Evolutionary conservation across 2,113 vertebrate genomes (phyloP).

Genomic region (Struthio camelus): DNA sequence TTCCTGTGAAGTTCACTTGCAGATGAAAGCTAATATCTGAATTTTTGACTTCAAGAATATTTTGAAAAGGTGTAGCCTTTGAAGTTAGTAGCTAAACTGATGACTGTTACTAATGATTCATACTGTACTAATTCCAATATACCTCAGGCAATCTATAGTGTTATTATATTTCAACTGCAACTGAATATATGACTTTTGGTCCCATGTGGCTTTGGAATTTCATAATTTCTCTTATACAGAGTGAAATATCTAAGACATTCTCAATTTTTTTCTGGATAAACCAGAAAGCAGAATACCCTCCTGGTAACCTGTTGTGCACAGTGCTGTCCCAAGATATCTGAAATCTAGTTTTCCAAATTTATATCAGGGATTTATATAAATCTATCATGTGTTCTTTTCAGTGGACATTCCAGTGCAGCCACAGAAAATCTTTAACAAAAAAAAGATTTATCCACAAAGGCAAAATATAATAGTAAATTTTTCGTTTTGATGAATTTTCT

Average conservation of each 20-base stretch:
- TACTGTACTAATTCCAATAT: neutral
- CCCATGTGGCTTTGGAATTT: neutral
- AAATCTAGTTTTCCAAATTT: neutral
- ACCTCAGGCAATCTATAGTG: neutral
- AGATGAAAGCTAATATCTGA: neutral
- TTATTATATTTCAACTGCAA: neutral
- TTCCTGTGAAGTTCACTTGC: neutral
- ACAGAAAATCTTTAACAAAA: neutral
- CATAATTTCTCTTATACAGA: neutral
- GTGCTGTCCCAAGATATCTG: no score
- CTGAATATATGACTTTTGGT: neutral
- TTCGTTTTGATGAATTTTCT: neutral
- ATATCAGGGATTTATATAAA: neutral
- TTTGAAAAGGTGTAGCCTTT: neutral
- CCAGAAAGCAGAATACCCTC: neutral
- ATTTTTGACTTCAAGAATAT: neutral
- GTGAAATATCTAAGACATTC: neutral
- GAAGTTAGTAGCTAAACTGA: neutral
- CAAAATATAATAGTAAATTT: neutral
- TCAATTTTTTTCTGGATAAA: neutral
- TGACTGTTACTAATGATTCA: neutral
- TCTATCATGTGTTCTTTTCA: neutral
- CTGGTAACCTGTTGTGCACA: neutral
- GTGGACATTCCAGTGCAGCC: neutral
- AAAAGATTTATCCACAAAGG: neutral